These are phyloP conservation scores for Bembecia ichneumoniformis DNA, from an alignment of 2,888 invertebrate genomes.

Conservation along the genomic window DNA sequence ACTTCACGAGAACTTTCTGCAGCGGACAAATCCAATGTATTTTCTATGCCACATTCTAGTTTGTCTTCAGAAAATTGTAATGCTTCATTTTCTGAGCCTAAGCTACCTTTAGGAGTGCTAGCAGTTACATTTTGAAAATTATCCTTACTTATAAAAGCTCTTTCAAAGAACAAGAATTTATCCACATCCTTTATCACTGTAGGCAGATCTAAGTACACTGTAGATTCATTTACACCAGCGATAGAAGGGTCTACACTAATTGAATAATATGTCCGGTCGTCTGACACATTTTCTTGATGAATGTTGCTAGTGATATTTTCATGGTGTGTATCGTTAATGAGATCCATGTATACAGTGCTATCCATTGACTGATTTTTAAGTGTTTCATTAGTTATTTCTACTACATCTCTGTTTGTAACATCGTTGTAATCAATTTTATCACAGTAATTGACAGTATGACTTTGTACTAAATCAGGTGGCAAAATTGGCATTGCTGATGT, in stretches of 20 bases:
- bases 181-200: constrained; percentile 39
- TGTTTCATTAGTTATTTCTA: background rate
- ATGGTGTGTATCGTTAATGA: constrained; percentile 41
- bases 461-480: constrained; percentile 59
- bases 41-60: constrained; percentile 27
- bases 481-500: constrained; percentile 16
- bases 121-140: constrained; percentile 22
- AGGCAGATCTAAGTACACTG: constrained; percentile 57
- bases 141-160: constrained; percentile 23
- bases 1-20: constrained; percentile 19
- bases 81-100: constrained; percentile 15
- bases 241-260: constrained; percentile 23
- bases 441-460: constrained; percentile 19
- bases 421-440: background rate
- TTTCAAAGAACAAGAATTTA: constrained; percentile 47
- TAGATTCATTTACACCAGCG: constrained; percentile 42
- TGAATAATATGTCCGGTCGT: background rate
- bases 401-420: background rate
- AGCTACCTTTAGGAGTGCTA: constrained; percentile 44
- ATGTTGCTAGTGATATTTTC: constrained; percentile 19
- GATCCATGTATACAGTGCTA: constrained; percentile 52
- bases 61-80: background rate
- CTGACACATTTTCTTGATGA: background rate
- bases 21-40: constrained; percentile 25
- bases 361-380: constrained; percentile 16